Base-by-base conservation (phyloP, 2,797 vertebrate genomes). In the Coregonus suidteri region DNA sequence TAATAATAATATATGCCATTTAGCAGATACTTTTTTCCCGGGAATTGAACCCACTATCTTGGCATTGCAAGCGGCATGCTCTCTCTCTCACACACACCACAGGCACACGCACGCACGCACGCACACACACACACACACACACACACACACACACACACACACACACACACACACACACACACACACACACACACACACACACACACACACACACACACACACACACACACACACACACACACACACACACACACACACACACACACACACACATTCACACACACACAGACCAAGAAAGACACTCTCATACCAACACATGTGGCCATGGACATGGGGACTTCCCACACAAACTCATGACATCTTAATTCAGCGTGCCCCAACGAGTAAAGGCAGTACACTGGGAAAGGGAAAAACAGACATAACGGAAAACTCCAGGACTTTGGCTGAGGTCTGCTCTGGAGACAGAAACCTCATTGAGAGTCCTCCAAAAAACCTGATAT, bases 381-480 rank as follows among this genome's bases (percentile, higher is more conserved):
- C 75, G 83, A 11, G 41, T 76, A 84, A 7, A 77, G 84, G 80
- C 65, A 75, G 76, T 80, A 65, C 54, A 75, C 41, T 74, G 14
- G 47, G 59, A 11, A 64, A 47, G 41, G 20, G 15, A 20, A 18
- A 51, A 52, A 4, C 25, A 76, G 82, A 68, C 9, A 14, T 73
- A 83, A 74, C 75, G 87, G 84, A 90, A 88, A 88, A 83, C 82
- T 54, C 31, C 37, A 30, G 25, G 18, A 31, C 80, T 89, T 74
- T 71, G n/a, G 77, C 86, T 91, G 91, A 91, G 90, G 89, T 91
- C 89, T 87, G 83, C 51, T 83, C 76, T 85, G 86, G 82, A 91
- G 77, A 76, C 84, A 73, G 84, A 84, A 77, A 79, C 74, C 82
- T 79, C 78, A 77, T 84, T 81, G 81, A 87, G 82, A 9, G 77